Evolutionary conservation across 2,113 vertebrate species (phyloP), one percentile per base, ranked within the genome.

Genomic region (Anguilla rostrata): DNA sequence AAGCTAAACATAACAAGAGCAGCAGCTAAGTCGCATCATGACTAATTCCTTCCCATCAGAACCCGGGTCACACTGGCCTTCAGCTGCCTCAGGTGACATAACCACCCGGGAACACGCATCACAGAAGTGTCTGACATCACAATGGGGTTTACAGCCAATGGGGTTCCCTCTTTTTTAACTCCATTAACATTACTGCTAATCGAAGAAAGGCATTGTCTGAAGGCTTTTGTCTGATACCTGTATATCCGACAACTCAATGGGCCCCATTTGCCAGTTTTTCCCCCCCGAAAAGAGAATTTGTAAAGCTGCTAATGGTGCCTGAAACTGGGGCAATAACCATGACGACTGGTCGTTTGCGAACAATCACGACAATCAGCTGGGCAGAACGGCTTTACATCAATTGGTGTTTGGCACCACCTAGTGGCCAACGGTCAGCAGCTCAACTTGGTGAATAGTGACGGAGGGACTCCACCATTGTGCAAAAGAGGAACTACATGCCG

Each of bases 371-470:
- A 56, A 4, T 34, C 71, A 12, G 29, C 26, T 75, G 5, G 71
- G 26, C n/a, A 29, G n/a, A 85, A 56, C 15, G n/a, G 34, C 29
- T 66, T 78, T 11, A 40, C 82, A 80, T 87, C n/a, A 79, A 2
- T 53, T 39, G 75, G 82, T 56, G 26, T 78, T 60, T 84, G 57
- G n/a, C 39, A 71, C 86, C 86, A 87, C 60, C 86, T 84, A 87
- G 82, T 87, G 86, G 86, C 57, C 6, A 3, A 16, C 2, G 14
- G 29, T 41, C 3, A 60, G 66, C 40, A 18, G 66, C 6, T 29
- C 83, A 63, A 53, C 29, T 80, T 12, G 26, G 46, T 40, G 39
- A 57, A 46, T 14, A 40, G 53, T 34, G 71, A 75, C 71, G 56
- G 22, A 11, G 16, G n/a, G 82, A 16, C 43, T 26, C 56, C 18